Base-by-base conservation (phyloP, 2,797 vertebrate species). In the Crocodylus rhombifer region DNA sequence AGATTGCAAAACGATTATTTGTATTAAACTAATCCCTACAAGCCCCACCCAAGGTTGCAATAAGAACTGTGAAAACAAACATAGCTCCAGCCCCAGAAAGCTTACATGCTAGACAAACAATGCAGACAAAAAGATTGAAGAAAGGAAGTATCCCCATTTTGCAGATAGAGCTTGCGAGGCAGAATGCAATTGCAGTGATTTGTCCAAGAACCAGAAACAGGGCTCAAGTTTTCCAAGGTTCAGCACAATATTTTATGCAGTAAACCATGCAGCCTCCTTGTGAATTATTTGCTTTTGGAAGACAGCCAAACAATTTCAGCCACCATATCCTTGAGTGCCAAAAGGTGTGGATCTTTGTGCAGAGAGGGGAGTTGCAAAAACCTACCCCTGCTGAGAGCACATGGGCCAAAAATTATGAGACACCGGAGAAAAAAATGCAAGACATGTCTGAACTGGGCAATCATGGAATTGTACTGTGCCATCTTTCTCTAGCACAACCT, bases 391-490 rank as follows among this genome's bases (percentile, higher is more conserved):
- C 8, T 26, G 36, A 73, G 61, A 89, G 74, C 7, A 21, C 7
- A 15, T 21, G 87, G 94, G 5, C 21, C 33, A 58, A 74, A 33
- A 90, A 88, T 61, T 5, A 90, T 3, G 14, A 87, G 21, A 26
- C 3, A 18, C 28, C 4, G 42, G 82, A 51, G 21, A 61, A 84
- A 87, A 87, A 96, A 93, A 94, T 2, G 5, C 58, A 93, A 94
- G 77, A 73, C 84, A 92, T 74, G 69, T 78, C 80, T 87, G 56
- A 91, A 73, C 69, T 10, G 36, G n/a, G 74, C 8, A 87, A 87
- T 65, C 3, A 61, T 2, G 25, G 30, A 2, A 4, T 6, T 82
- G 77, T 65, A 93, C 77, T 76, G 75, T 55, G 57, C 33, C 16
- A 69, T 20, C 11, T 25, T 73, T 89, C 76, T 2, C 20, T 18